phyloP scores from a whole-genome alignment of 2,797 vertebrate genomes.

The Sebastes nivosus region DNA sequence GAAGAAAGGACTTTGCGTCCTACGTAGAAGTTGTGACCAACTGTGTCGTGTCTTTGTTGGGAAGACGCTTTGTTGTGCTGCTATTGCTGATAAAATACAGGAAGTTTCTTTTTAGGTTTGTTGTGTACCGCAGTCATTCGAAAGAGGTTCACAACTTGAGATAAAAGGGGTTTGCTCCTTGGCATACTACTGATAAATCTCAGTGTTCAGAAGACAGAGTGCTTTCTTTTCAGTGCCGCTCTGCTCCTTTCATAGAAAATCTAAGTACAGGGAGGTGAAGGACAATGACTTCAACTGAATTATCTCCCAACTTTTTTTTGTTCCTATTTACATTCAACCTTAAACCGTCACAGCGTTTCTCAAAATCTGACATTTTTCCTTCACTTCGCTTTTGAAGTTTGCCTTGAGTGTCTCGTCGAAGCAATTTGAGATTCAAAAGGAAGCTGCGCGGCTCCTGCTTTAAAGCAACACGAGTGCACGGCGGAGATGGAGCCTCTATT shows the following conservation, averaged over 20 bases:
- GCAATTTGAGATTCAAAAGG: constrained; percentile 23
- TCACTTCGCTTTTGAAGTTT: background rate
- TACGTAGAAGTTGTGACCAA: background rate
- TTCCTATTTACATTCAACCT: background rate
- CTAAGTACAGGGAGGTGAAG: background rate
- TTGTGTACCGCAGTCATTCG: background rate
- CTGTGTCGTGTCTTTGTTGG: background rate
- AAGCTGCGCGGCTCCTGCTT: background rate
- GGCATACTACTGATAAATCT: background rate
- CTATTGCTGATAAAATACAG: background rate
- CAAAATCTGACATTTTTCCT: background rate
- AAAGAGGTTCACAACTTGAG: background rate
- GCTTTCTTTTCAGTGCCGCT: background rate
- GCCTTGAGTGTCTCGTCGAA: background rate
- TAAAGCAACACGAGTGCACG: background rate
- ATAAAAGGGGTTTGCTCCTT: background rate
- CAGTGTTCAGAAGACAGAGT: background rate
- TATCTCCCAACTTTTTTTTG: background rate
- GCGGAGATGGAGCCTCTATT: background rate
- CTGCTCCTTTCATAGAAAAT: background rate
- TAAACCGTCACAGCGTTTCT: background rate
- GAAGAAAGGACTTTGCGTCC: background rate
- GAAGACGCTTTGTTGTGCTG: background rate
- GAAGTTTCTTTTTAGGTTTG: background rate
- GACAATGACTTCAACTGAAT: constrained; percentile 2